Evolutionary conservation across 2,888 invertebrate species (phyloP).

Genomic region (Chydorus sphaericus): DNA sequence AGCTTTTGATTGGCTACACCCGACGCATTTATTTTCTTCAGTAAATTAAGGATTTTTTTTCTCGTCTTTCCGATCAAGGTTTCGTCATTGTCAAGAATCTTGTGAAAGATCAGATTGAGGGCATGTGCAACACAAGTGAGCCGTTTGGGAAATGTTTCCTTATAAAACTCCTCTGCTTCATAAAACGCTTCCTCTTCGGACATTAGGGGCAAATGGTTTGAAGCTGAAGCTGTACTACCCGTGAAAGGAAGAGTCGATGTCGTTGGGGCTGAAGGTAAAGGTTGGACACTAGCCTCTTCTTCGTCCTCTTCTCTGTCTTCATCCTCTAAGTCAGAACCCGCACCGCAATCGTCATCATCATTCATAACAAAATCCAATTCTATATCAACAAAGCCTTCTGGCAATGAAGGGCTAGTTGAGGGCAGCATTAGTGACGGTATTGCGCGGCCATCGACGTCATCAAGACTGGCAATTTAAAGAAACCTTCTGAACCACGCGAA

Average conservation of each 20-base stretch:
- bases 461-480: too few relatives aligned
- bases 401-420: too few relatives aligned
- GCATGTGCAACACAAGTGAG: background rate
- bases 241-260: too few relatives aligned
- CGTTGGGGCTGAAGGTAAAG: too few relatives aligned
- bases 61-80: background rate
- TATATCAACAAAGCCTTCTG: background rate
- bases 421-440: too few relatives aligned
- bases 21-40: conserved; percentile 1
- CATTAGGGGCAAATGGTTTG: too few relatives aligned
- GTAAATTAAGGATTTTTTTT: background rate
- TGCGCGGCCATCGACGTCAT: too few relatives aligned
- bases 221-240: too few relatives aligned
- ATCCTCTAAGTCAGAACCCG: background rate
- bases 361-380: background rate
- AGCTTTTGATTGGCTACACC: background rate
- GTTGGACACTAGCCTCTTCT: too few relatives aligned
- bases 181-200: background rate
- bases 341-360: background rate
- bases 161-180: background rate
- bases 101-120: background rate
- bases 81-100: background rate
- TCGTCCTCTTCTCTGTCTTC: background rate
- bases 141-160: background rate
- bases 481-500: background rate